These are phyloP conservation scores for Dendronephthya gigantea DNA, from an alignment of 64 coral and sea anemone species.

Conservation along the genomic window DNA sequence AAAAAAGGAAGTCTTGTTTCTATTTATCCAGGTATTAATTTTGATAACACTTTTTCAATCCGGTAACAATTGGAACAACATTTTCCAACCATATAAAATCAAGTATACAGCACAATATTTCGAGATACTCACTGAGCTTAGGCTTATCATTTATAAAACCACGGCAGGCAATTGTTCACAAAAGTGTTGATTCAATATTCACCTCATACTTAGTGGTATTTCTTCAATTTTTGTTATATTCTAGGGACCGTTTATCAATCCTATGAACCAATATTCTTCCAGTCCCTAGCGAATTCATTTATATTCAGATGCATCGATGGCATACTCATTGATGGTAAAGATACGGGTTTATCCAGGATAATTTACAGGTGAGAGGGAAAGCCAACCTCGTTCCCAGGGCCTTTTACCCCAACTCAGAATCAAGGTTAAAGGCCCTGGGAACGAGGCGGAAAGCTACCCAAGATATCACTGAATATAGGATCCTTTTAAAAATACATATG, in stretches of 20 bases:
- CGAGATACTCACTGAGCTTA: too few relatives aligned
- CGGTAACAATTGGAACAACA: too few relatives aligned
- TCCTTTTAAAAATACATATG: too few relatives aligned
- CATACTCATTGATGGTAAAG: conserved; percentile 86
- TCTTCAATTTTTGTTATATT: not conserved
- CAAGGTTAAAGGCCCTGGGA: too few relatives aligned
- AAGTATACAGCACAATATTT: not conserved
- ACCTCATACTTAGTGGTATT: not conserved
- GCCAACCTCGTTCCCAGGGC: too few relatives aligned
- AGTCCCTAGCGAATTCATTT: conserved; percentile 78
- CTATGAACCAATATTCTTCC: conserved; percentile 63
- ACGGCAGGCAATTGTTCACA: too few relatives aligned
- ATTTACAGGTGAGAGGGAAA: conserved; percentile 94
- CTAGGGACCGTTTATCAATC: conserved; percentile 69
- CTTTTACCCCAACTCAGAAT: too few relatives aligned
- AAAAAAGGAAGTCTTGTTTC: conserved; percentile 57
- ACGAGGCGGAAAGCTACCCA: too few relatives aligned
- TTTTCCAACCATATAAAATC: not conserved
- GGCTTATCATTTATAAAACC: too few relatives aligned
- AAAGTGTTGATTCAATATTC: too few relatives aligned
- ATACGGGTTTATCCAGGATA: conserved; percentile 64
- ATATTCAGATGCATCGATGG: conserved; percentile 89
- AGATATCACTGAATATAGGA: too few relatives aligned
- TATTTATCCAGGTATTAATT: conserved; percentile 58
- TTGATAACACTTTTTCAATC: not conserved